Evolutionary conservation across 2,888 invertebrate genomes (phyloP).

Genomic region (Neria commutata): DNA sequence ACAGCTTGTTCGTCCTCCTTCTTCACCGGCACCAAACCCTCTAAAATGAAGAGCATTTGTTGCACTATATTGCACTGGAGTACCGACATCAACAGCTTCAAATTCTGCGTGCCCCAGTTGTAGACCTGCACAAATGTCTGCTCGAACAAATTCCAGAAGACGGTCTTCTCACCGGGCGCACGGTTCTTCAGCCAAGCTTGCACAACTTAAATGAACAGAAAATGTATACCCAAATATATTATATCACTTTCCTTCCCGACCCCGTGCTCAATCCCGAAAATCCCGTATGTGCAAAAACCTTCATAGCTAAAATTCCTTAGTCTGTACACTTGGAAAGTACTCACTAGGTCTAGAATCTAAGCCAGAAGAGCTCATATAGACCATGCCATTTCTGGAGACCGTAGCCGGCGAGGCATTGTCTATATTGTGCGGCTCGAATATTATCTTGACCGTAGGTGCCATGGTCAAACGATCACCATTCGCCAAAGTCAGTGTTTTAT

Average conservation of each 20-base stretch:
- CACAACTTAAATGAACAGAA: conserved; percentile 65
- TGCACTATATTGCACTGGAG: conserved; percentile 89
- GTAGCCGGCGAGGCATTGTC: conserved; percentile 98
- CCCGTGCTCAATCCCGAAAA: too few relatives aligned
- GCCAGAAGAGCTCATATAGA: conserved; percentile 97
- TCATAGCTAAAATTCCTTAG: not conserved
- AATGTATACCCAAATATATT: not conserved
- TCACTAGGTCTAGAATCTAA: conserved; percentile 86
- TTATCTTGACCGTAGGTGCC: conserved; percentile 93
- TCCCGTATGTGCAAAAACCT: not conserved
- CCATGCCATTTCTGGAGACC: conserved; percentile 92
- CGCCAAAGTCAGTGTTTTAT: conserved; percentile 91
- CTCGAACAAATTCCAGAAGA: conserved; percentile 78
- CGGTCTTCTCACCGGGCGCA: conserved; percentile 66
- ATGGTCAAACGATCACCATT: conserved; percentile 95
- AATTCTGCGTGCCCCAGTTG: conserved; percentile 84
- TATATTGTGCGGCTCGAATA: conserved; percentile 96
- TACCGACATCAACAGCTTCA: conserved; percentile 82
- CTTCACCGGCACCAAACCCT: conserved; percentile 83
- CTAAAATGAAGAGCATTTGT: conserved; percentile 82
- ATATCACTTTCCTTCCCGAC: too few relatives aligned
- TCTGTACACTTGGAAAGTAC: too few relatives aligned
- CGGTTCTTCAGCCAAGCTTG: conserved; percentile 81
- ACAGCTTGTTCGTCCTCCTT: conserved; percentile 67
- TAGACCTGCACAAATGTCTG: conserved; percentile 75